Base-by-base conservation (phyloP, 1,140 invertebrate genomes). In the Saccostrea echinata region DNA sequence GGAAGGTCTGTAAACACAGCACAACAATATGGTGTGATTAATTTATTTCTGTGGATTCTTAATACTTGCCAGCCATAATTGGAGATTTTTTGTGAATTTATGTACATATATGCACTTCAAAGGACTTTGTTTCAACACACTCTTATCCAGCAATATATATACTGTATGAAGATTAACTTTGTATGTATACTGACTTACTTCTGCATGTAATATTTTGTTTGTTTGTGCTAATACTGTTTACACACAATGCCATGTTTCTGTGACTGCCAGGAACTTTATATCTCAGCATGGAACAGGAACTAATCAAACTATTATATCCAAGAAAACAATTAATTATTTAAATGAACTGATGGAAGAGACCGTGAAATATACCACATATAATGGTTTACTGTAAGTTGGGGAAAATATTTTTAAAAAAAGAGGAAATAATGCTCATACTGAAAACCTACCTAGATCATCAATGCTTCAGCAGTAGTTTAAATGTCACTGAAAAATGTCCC, bases 131-230 rank as follows among this genome's bases (percentile, higher is more conserved):
- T 18, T 61, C 55, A 61, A n/a, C 55, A 61, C 55, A 61, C 18
- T 61, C 13, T 11, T 33, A 76, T 33, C 27, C 68, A 76, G 68
- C 30, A 76, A 76, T 76, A 16, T 30, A 76, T 76, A 76, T 33
- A n/a, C n/a, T n/a, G n/a, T n/a, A 27, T 76, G 30, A 33, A 76
- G 68, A 33, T 76, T 13, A 76, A 76, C 24, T 30, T 76, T 76
- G 68, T 76, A 76, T 76, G 64, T 33, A 76, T 21, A 21, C 21
- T 76, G 68, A 76, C 68, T 76, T 76, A 33, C 12, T 76, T 30
- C 13, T 76, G 68, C 68, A 13, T 33, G 27, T 76, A 16, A 30
- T 76, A 16, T 76, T 16, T 76, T 76, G 33, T 24, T 76, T 30
- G 30, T 76, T 30, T 76, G 24, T 76, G 27, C 27, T 76, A 76